Percentiles rank a stretch among this genome's conserved stretches.
Evolutionary conservation across 23 tunicate species (phyloP).

Genomic region (Halocynthia aurantium): DNA sequence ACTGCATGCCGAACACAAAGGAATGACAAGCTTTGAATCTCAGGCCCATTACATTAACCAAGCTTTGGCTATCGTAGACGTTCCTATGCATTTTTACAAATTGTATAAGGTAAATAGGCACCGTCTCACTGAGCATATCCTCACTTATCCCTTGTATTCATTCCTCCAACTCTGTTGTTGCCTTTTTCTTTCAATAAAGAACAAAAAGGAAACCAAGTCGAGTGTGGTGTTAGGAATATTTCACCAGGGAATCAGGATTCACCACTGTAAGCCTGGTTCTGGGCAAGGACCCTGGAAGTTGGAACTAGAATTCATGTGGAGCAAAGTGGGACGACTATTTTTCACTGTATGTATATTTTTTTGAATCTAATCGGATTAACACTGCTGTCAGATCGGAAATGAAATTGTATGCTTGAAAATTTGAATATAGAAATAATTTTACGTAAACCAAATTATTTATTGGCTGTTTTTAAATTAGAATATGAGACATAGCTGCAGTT

Average conservation of each 20-base stretch:
- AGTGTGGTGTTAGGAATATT: slow-evolving; percentile 62
- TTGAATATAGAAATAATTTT: too few relatives aligned
- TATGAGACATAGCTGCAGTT: too few relatives aligned
- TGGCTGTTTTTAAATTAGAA: too few relatives aligned
- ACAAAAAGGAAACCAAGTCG: slow-evolving; percentile 60
- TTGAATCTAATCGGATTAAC: too few relatives aligned
- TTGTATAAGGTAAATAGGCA: slow-evolving; percentile 58
- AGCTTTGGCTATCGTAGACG: slow-evolving; percentile 80
- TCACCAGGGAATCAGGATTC: slow-evolving; percentile 81
- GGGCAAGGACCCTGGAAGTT: slow-evolving; percentile 53
- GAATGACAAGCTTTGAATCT: slow-evolving; percentile 29
- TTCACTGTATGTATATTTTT: slow-evolving; percentile 68
- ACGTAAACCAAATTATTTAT: too few relatives aligned
- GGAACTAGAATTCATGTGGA: slow-evolving; percentile 85
- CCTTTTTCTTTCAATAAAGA: slow-evolving; percentile 34
- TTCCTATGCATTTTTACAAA: slow-evolving; percentile 80
- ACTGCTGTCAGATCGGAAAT: too few relatives aligned
- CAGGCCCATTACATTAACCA: slow-evolving; percentile 74
- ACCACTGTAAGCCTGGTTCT: slow-evolving; percentile 37
- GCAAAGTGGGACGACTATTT: slow-evolving; percentile 83
- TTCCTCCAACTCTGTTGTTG: neutral
- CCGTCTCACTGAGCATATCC: neutral
- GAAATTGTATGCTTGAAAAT: too few relatives aligned
- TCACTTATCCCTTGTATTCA: neutral
- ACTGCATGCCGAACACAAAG: slow-evolving; percentile 54